phyloP scores from a whole-genome alignment of 2,888 invertebrate species.

The Drosophila heteroneura region DNA sequence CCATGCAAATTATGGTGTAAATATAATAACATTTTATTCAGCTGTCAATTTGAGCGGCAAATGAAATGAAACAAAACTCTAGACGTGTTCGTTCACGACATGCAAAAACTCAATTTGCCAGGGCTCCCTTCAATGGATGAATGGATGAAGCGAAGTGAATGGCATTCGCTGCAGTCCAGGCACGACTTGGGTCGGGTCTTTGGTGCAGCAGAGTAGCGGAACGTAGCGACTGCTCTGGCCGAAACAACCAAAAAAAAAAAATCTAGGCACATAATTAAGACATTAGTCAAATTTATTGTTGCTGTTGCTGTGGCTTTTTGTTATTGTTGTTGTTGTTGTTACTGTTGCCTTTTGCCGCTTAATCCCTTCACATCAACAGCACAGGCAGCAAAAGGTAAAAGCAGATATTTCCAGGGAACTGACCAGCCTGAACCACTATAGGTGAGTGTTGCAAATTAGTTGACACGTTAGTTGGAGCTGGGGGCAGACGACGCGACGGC shows the following conservation, averaged over 20 bases:
- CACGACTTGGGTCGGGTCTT: conserved; percentile 52
- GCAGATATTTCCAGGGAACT: conserved; percentile 76
- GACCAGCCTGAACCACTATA: conserved; percentile 34
- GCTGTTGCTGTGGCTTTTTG: conserved; percentile 20
- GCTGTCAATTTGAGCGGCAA: conserved; percentile 76
- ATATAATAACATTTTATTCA: conserved; percentile 83
- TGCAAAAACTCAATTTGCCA: conserved; percentile 80
- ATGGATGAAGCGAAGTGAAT: conserved; percentile 81
- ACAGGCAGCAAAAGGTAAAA: conserved; percentile 48
- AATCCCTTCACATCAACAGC: conserved; percentile 60
- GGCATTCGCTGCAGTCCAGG: conserved; percentile 76
- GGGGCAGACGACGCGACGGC: conserved; percentile 51
- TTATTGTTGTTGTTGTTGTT: conserved; percentile 9
- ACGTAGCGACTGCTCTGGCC: conserved; percentile 39
- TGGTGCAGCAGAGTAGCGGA: conserved; percentile 26
- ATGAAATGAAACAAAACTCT: conserved; percentile 56
- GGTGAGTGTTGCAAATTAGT: conserved; percentile 84
- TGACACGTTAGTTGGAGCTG: conserved; percentile 76
- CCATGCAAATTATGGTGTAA: conserved; percentile 82
- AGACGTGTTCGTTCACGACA: conserved; percentile 70
- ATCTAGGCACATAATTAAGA: conserved; percentile 79
- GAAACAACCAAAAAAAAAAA: conserved; percentile 41
- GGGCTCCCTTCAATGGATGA: conserved; percentile 61
- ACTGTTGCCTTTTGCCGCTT: conserved; percentile 36
- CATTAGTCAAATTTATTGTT: conserved; percentile 72